Evolutionary conservation across 2,888 invertebrate species (phyloP).

Genomic region (Lasioglossum morio): DNA sequence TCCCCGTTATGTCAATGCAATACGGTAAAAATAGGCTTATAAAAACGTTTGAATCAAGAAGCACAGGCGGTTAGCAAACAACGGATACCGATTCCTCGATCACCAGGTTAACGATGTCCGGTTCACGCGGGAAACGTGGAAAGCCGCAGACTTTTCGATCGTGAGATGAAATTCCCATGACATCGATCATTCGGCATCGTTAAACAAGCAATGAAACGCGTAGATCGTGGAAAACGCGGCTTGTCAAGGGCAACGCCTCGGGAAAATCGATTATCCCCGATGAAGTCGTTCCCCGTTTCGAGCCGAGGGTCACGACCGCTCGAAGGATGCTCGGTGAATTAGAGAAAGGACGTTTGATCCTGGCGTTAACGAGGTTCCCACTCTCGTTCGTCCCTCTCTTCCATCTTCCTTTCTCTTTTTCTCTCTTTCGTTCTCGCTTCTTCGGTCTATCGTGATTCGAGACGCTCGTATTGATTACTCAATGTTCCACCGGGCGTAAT

Average conservation of each 20-base stretch:
- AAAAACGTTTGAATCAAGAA: background rate
- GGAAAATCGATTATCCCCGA: conserved; percentile 42
- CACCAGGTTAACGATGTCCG: background rate
- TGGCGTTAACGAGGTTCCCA: conserved; percentile 47
- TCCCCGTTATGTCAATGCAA: background rate
- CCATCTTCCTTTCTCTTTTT: background rate
- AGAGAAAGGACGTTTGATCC: conserved; percentile 27
- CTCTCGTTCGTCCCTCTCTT: background rate
- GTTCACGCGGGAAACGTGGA: background rate
- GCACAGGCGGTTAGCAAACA: background rate
- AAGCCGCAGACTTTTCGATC: background rate
- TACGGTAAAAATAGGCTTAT: background rate
- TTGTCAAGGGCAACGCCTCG: conserved; percentile 41
- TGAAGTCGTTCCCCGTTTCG: conserved; percentile 6
- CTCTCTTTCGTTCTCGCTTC: background rate
- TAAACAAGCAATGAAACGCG: conserved; percentile 3
- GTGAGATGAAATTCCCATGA: background rate
- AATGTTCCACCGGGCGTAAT: conserved; percentile 49
- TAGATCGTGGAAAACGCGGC: conserved; percentile 28
- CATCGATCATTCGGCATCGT: conserved; percentile 7
- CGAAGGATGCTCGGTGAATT: conserved; percentile 40
- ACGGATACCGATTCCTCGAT: background rate
- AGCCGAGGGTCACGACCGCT: conserved; percentile 27
- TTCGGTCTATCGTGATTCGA: conserved; percentile 40
- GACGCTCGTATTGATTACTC: conserved; percentile 59